A percentile compares a stretch with the other conserved stretches of the same genome.
Conservation (phyloP, 2,797 vertebrate genomes). For the Cyprinella venusta region DNA sequence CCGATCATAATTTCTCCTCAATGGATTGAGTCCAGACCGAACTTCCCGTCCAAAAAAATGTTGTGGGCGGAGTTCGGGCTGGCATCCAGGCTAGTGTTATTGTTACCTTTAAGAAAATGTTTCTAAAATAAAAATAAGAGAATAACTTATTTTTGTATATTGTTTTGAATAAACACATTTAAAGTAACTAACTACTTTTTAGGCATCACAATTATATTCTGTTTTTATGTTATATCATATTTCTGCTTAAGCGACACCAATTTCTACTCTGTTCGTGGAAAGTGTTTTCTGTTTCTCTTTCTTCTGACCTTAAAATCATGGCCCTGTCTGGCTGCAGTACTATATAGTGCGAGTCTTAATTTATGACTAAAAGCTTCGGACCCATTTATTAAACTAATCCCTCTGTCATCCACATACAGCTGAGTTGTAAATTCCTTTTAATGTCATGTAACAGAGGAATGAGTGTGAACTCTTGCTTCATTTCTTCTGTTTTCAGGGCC, state of each 20-base stretch:
- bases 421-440: neutral
- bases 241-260: neutral
- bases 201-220: too few relatives aligned
- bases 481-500: conserved; percentile 80
- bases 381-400: conserved; percentile 33
- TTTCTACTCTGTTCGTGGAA: neutral
- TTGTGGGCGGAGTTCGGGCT: too few relatives aligned
- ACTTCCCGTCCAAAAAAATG: too few relatives aligned
- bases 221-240: neutral
- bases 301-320: conserved; percentile 34
- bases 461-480: conserved; percentile 1
- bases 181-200: neutral
- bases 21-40: too few relatives aligned
- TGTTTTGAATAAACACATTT: neutral
- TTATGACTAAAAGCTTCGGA: conserved; percentile 36
- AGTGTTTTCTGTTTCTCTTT: conserved; percentile 20
- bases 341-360: conserved; percentile 21
- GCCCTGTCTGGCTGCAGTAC: neutral
- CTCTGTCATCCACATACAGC: conserved; percentile 15
- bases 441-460: conserved; percentile 28
- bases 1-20: too few relatives aligned
- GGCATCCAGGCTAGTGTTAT: too few relatives aligned
- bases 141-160: neutral
- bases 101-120: neutral
- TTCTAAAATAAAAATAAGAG: neutral